Percentiles rank a stretch among this genome's conserved stretches.
phyloP scores from a whole-genome alignment of 1,140 invertebrate species.

The Acyrthosiphon pisum region DNA sequence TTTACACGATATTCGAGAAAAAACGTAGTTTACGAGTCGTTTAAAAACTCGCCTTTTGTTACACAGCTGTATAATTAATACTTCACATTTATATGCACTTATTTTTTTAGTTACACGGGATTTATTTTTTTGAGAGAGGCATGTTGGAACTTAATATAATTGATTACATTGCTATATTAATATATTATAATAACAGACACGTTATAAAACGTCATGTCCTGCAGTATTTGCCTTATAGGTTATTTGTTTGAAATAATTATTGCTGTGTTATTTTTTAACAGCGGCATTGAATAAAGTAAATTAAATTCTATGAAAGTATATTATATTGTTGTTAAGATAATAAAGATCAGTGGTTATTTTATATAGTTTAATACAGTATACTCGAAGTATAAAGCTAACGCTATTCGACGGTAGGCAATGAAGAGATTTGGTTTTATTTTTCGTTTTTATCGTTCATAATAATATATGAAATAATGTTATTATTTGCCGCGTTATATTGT shows the following conservation, averaged over 20 bases:
- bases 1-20: not conserved
- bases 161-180: not conserved
- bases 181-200: too few relatives aligned
- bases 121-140: not conserved
- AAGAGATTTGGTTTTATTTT: constrained; percentile 1
- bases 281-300: not conserved
- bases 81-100: not conserved
- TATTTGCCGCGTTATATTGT: not conserved
- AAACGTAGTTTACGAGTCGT: not conserved
- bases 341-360: not conserved
- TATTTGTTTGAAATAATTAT: not conserved
- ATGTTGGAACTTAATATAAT: not conserved
- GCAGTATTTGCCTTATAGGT: too few relatives aligned
- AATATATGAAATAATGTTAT: not conserved
- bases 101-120: too few relatives aligned
- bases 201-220: too few relatives aligned
- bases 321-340: too few relatives aligned
- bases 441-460: not conserved
- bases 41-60: not conserved
- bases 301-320: not conserved
- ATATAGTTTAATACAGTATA: not conserved
- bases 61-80: not conserved
- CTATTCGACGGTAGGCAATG: not conserved
- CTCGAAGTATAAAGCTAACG: not conserved
- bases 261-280: not conserved